Conservation (phyloP, 2,113 vertebrate species). For the Ptilorrhoa leucosticta region DNA sequence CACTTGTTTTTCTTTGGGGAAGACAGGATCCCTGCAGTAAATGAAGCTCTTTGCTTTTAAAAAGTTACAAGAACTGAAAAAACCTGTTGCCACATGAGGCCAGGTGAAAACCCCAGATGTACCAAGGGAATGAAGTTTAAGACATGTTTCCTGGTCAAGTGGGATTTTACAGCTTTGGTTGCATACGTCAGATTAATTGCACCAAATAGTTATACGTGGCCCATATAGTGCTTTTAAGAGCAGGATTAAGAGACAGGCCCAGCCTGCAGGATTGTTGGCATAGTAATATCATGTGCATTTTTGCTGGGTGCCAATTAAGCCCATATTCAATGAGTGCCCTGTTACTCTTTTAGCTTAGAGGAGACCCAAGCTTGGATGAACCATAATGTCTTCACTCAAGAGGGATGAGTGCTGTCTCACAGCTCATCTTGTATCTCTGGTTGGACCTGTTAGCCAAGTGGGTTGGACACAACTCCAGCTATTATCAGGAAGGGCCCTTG, state of each 20-base stretch:
- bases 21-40: not conserved
- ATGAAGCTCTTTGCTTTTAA: not conserved
- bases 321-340: accelerated
- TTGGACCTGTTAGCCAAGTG: not conserved
- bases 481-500: not conserved
- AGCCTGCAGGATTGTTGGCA: not conserved
- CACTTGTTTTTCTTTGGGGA: not conserved
- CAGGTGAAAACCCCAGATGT: not conserved
- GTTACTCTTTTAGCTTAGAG: not conserved
- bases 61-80: not conserved
- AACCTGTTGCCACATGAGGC: not conserved
- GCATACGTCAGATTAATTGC: not conserved
- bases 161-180: not conserved
- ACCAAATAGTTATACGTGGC: not conserved
- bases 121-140: not conserved
- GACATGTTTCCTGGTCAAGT: not conserved
- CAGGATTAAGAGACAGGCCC: not conserved
- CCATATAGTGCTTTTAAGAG: not conserved
- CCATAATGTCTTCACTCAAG: not conserved
- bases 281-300: not conserved
- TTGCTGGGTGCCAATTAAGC: not conserved
- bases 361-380: not conserved
- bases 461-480: accelerated
- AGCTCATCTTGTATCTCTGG: not conserved
- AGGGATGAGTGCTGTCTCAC: not conserved